Evolutionary conservation across 2,113 vertebrate species (phyloP), one percentile per base, ranked within the genome.

Genomic region (Muscicapa adusta): DNA sequence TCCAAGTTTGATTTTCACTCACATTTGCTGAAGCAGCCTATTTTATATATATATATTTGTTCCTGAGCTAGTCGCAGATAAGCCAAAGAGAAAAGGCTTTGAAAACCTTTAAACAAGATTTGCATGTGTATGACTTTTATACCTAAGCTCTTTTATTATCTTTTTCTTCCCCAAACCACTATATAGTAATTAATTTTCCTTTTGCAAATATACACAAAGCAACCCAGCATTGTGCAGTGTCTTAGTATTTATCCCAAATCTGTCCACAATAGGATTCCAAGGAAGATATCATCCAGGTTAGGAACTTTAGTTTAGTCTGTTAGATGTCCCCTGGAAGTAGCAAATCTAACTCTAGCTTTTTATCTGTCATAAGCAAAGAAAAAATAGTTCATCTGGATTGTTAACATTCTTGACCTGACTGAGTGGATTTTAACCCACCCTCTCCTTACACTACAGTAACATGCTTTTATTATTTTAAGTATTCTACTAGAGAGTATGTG

Each of bases 261-360:
- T 47, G 48, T 16, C 18, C 9, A 43, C 0, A 0, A 10, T 28
- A 34, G 22, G 36, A 68, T 63, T 33, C 4, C 6, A 22, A 56
- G 33, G 56, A 53, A 40, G 14, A 36, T 40, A 19, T 5, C 6
- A 72, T 47, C 47, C 36, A 73, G 1, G 2, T 58, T 58, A 74
- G 4, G 9, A 70, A 14, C 25, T 61, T 78, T 0, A 0, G 15
- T 88, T 82, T 53, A 76, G 8, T 45, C 38, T 42, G 11, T 31
- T 77, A 70, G n/a, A 48, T 70, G 9, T 68, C 8, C 9, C 22
- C 42, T 33, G 10, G 18, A 66, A 66, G 28, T 9, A 78, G 19
- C 17, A 81, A 88, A 12, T 18, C 34, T 57, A 71, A 53, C 12
- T 58, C 13, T 38, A 47, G 2, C 2, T 22, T 88, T 85, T 82